Evolutionary conservation across 2,113 vertebrate genomes (phyloP), one percentile per base, ranked within the genome.

Genomic region (Etia nguti): DNA sequence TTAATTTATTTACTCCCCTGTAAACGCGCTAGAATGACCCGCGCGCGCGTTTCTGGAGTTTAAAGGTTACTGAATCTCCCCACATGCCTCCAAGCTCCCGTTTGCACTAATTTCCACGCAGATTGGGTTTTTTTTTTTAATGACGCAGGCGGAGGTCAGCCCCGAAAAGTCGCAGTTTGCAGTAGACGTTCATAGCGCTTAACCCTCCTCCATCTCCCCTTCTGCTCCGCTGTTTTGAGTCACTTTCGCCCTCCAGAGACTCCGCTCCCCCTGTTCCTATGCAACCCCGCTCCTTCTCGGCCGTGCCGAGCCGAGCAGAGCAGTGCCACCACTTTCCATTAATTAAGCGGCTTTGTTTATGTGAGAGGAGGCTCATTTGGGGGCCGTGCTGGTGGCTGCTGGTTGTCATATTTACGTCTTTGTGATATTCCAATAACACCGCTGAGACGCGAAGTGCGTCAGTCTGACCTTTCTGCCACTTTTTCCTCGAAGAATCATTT

Each of bases 261-360:
- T 34, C 73, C 1, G 34, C 84, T 22, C 70, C 88, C 54, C 88
- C 57, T 86, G 90, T 93, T 93, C 80, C 90, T 88, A 89, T 82
- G 93, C 92, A 62, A 94, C 91, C 88, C 24, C 7, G 85, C 83
- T 80, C 34, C 57, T 41, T 43, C 10, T 24, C 80, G 54, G 52
- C 79, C 54, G 65, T 2, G 65, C 85, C 84, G 75, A 4, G 84
- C 90, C 79, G 80, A 36, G 62, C 77, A 82, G 70, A 26, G 70
- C 84, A 56, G 81, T 16, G 38, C 87, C 81, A 38, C 62, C 81
- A 60, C 82, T 94, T 92, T 91, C 89, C 92, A 48, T 87, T 92
- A 86, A 91, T 92, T 89, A 90, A 56, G 10, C 60, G 56, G 9
- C 10, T 65, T 8, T 81, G 90, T 86, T 90, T 85, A 15, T 81